Percentiles rank a stretch among this genome's conserved stretches.
phyloP scores from a whole-genome alignment of 2,888 invertebrate species.

The Lochmaea capreae region DNA sequence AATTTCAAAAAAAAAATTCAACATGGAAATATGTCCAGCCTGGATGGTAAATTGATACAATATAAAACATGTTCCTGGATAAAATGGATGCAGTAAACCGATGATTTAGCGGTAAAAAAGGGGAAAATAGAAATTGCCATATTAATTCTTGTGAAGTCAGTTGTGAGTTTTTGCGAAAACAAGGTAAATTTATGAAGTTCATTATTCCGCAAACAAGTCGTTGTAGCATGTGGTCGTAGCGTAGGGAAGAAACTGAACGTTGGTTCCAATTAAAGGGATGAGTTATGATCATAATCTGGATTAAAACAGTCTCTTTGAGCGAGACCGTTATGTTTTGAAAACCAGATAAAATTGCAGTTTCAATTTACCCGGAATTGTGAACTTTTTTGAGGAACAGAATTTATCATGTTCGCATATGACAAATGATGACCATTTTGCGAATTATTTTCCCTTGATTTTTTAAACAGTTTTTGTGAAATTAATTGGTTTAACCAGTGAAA shows the following conservation, averaged over 20 bases:
- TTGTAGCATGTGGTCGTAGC: constrained; percentile 53
- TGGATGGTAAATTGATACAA: neutral
- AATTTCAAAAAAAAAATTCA: too few relatives aligned
- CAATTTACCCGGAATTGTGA: constrained; percentile 45
- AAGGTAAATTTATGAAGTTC: constrained; percentile 60
- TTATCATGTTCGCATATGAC: constrained; percentile 20
- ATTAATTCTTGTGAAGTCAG: constrained; percentile 55
- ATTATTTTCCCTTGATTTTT: constrained; percentile 7
- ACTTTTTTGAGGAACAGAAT: constrained; percentile 27
- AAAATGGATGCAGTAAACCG: neutral
- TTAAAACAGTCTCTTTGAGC: constrained; percentile 53
- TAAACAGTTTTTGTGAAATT: neutral
- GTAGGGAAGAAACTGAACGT: constrained; percentile 44
- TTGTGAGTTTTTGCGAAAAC: constrained; percentile 53
- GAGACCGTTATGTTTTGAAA: constrained; percentile 40
- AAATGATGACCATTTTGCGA: constrained; percentile 23
- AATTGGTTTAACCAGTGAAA: neutral
- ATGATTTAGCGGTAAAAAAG: constrained; percentile 22
- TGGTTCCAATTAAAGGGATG: constrained; percentile 48
- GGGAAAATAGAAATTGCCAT: constrained; percentile 28
- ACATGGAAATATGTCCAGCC: too few relatives aligned
- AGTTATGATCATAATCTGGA: constrained; percentile 53
- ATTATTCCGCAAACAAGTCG: constrained; percentile 58
- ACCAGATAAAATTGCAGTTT: constrained; percentile 49
- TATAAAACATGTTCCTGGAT: neutral